phyloP scores from a whole-genome alignment of 1,140 invertebrate species.

The Ectropis grisescens region DNA sequence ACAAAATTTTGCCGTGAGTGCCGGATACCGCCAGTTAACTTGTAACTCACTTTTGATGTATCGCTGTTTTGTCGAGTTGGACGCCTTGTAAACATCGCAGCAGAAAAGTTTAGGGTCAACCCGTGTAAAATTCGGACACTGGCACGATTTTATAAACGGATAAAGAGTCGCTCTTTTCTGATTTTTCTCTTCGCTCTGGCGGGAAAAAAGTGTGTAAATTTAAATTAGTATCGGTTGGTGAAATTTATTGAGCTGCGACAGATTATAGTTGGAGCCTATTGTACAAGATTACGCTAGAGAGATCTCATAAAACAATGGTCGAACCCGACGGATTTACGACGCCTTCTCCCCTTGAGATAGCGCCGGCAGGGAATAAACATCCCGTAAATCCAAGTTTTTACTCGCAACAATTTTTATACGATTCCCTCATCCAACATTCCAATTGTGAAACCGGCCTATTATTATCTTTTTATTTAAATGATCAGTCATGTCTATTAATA shows the following conservation, averaged over 20 bases:
- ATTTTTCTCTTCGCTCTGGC: not conserved
- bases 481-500: too few species aligned
- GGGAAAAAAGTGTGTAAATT: constrained; percentile 5
- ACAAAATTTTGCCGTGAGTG: constrained; percentile 36
- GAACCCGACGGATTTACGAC: constrained; percentile 31
- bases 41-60: constrained; percentile 63
- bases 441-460: too few species aligned
- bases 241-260: constrained; percentile 31
- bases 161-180: constrained; percentile 6
- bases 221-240: constrained; percentile 23
- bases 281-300: constrained; percentile 27
- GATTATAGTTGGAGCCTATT: constrained; percentile 28
- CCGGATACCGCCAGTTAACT: constrained; percentile 46
- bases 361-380: constrained; percentile 34
- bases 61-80: constrained; percentile 55
- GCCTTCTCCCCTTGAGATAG: constrained; percentile 27
- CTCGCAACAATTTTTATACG: too few species aligned
- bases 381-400: constrained; percentile 31
- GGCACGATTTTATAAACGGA: too few species aligned
- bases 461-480: too few species aligned
- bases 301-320: constrained; percentile 38
- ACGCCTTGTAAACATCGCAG: constrained; percentile 42
- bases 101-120: constrained; percentile 46
- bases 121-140: constrained; percentile 16
- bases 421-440: too few species aligned